Evolutionary conservation across 2,113 vertebrate genomes (phyloP), one percentile per base, ranked within the genome.

Genomic region (Halichoerus grypus): DNA sequence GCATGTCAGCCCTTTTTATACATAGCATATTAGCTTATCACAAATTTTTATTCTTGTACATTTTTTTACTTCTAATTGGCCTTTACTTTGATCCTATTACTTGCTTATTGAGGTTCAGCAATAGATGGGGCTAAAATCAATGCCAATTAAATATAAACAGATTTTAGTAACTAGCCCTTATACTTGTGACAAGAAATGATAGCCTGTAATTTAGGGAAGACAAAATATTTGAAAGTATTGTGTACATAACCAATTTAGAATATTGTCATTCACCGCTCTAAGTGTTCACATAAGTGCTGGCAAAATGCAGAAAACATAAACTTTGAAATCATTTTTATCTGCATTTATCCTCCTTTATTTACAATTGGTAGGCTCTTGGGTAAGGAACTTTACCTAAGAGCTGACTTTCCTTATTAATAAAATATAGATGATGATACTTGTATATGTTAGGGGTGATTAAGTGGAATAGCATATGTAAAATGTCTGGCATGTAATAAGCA

Each of bases 101-200:
- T 74, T 93, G 46, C 51, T 74, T 83, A 96, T 77, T 94, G 77
- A 90, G 65, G 8, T 89, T 59, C 59, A 87, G 4, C 31, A 93
- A n/a, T 79, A 95, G 92, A 65, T 93, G 46, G 14, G 11, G 5
- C 8, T 74, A 96, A 94, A 90, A 95, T 97, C 69, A 76, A 36
- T 79, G 36, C 36, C n/a, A 74, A 36, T 49, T 79, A 92, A 96
- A 76, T 91, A 88, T 55, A 88, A 87, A 55, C 53, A 91, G 11
- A 84, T 69, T 94, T 96, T 88, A 88, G 14, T 67, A 67, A 91
- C 24, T 93, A 63, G 12, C 4, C 42, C 53, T 59, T 76, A 88
- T 91, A 84, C 94, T 36, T 84, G 26, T 55, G 12, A 71, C 33
- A 91, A 46, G 26, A 96, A 96, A 42, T 92, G 88, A 28, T 22